Evolutionary conservation across 2,797 vertebrate species (phyloP).

Genomic region (Myotis planiceps): DNA sequence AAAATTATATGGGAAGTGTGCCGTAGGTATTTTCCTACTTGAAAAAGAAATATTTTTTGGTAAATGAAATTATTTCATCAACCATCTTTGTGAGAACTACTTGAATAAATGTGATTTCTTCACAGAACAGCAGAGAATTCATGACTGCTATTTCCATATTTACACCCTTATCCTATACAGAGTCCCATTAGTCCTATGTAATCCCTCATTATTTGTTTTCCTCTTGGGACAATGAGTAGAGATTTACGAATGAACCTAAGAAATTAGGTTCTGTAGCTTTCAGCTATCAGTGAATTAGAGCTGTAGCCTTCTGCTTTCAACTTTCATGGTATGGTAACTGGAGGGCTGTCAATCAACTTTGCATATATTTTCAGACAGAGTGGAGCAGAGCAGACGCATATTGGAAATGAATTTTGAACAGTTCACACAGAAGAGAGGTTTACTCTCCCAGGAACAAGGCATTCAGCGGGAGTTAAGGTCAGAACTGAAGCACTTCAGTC

Average conservation of each 20-base stretch:
- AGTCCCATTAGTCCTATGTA: slow-evolving; percentile 43
- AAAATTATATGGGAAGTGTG: background rate
- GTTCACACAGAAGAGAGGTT: slow-evolving; percentile 53
- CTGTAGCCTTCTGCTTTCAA: slow-evolving; percentile 22
- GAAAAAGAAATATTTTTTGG: background rate
- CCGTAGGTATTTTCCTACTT: background rate
- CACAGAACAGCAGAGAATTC: background rate
- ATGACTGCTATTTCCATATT: slow-evolving; percentile 45
- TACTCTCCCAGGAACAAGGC: slow-evolving; percentile 58
- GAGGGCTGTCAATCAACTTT: slow-evolving; percentile 73
- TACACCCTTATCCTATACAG: background rate
- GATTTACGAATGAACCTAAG: slow-evolving; percentile 53
- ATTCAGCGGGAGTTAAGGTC: slow-evolving; percentile 66
- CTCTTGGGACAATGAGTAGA: slow-evolving; percentile 55
- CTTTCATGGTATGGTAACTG: slow-evolving; percentile 56
- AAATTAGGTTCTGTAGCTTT: slow-evolving; percentile 69
- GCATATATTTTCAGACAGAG: slow-evolving; percentile 63
- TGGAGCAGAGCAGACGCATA: slow-evolving; percentile 48
- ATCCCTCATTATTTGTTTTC: slow-evolving; percentile 68
- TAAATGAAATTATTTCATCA: slow-evolving; percentile 33
- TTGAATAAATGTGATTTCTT: slow-evolving; percentile 24
- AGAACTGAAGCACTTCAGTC: slow-evolving; percentile 33
- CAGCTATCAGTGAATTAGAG: slow-evolving; percentile 61
- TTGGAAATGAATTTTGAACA: slow-evolving; percentile 76
- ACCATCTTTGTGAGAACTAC: background rate